These are phyloP conservation scores for Lordiphosa mommai DNA, from an alignment of 1,140 invertebrate genomes.

Conservation along the genomic window DNA sequence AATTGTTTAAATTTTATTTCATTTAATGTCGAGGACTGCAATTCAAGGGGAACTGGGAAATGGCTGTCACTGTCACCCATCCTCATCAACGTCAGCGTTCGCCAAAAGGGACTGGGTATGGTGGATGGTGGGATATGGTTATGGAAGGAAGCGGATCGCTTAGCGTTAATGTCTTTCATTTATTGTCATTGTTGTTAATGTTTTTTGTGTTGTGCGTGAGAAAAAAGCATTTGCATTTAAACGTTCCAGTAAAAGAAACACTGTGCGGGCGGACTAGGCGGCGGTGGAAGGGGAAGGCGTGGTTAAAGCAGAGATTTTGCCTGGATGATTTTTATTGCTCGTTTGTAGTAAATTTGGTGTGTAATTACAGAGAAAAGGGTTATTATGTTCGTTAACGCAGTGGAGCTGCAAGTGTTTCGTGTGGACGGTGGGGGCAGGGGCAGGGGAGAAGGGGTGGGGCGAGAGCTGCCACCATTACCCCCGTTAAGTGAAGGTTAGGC, in stretches of 20 bases:
- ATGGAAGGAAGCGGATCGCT: slow-evolving; percentile 34
- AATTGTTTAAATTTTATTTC: slow-evolving; percentile 71
- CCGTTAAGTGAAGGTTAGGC: slow-evolving; percentile 16
- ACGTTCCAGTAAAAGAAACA: background rate
- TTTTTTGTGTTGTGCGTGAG: slow-evolving; percentile 68
- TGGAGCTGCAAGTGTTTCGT: background rate
- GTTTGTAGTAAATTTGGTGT: slow-evolving; percentile 73
- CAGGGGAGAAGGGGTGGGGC: background rate
- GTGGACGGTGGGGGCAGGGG: background rate
- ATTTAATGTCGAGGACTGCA: slow-evolving; percentile 46
- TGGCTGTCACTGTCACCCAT: slow-evolving; percentile 37
- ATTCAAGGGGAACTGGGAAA: background rate
- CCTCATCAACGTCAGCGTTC: slow-evolving; percentile 14
- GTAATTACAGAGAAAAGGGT: slow-evolving; percentile 66
- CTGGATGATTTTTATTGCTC: slow-evolving; percentile 73
- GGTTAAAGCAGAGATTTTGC: slow-evolving; percentile 65
- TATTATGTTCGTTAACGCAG: slow-evolving; percentile 55
- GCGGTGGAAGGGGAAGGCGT: background rate
- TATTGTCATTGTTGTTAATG: slow-evolving; percentile 75
- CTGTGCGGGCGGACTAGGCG: background rate
- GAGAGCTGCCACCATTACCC: no score
- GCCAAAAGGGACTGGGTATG: no score
- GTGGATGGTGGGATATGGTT: background rate
- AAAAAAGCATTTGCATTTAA: slow-evolving; percentile 74
- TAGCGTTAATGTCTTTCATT: slow-evolving; percentile 73